These are phyloP conservation scores for Eriosoma lanigerum DNA, from an alignment of 1,140 invertebrate species.

Conservation along the genomic window DNA sequence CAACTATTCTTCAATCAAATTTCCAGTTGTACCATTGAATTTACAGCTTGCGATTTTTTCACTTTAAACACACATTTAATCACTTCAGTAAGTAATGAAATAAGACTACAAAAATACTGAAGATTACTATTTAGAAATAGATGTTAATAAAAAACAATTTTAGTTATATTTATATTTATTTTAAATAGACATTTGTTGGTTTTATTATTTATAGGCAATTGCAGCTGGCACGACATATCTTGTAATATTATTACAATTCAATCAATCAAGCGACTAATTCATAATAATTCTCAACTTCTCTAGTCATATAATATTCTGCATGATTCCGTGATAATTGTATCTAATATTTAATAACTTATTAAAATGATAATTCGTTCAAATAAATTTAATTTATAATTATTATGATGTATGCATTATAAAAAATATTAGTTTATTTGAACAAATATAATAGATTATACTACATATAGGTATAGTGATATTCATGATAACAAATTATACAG, in stretches of 20 bases:
- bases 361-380: too few species aligned
- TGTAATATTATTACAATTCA: conserved; percentile 38
- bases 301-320: background rate
- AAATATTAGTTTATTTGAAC: too few species aligned
- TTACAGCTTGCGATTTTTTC: conserved; percentile 53
- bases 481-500: too few species aligned
- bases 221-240: conserved; percentile 5
- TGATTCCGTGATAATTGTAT: background rate
- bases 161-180: too few species aligned
- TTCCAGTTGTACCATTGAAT: conserved; percentile 41
- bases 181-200: too few species aligned
- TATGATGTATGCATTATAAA: too few species aligned
- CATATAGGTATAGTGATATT: too few species aligned
- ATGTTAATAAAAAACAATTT: too few species aligned
- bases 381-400: too few species aligned
- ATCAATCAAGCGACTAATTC: background rate
- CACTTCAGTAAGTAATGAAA: conserved; percentile 53
- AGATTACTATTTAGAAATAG: too few species aligned
- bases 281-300: background rate
- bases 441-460: too few species aligned
- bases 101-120: too few species aligned
- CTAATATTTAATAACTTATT: background rate
- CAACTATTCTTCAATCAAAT: conserved; percentile 49
- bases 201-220: conserved; percentile 11
- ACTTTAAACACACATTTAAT: conserved; percentile 51